Percentiles rank a stretch among this genome's conserved stretches.
Conservation (phyloP, 2,797 vertebrate species). For the Cetoscarus ocellatus region DNA sequence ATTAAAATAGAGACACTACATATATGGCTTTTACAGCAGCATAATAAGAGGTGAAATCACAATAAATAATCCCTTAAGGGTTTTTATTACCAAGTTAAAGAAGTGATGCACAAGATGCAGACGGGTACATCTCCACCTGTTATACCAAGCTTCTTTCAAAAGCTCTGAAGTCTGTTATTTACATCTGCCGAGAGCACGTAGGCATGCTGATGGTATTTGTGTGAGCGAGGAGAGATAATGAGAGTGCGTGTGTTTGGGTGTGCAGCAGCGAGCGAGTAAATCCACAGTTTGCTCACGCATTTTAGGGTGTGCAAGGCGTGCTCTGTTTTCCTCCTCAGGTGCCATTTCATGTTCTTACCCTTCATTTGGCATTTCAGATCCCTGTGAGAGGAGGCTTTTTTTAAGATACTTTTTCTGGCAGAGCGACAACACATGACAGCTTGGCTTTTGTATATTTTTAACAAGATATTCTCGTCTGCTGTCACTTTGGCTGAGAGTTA, state of each 20-base stretch:
- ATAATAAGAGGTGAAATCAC: background rate
- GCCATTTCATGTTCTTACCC: slow-evolving; percentile 57
- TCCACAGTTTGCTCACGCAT: slow-evolving; percentile 75
- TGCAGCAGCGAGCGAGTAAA: slow-evolving; percentile 59
- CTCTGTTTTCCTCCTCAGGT: slow-evolving; percentile 68
- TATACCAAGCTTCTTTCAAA: slow-evolving; percentile 23
- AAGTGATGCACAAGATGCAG: slow-evolving; percentile 22
- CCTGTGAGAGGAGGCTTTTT: slow-evolving; percentile 32
- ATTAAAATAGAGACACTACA: slow-evolving; percentile 1
- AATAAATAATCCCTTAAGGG: slow-evolving; percentile 38
- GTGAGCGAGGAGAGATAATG: slow-evolving; percentile 48
- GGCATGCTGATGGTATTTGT: slow-evolving; percentile 30
- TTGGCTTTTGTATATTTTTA: slow-evolving; percentile 68
- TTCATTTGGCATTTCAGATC: slow-evolving; percentile 59
- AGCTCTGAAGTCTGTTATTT: slow-evolving; percentile 58
- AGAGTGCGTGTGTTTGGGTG: slow-evolving; percentile 35
- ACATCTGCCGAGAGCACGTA: slow-evolving; percentile 45
- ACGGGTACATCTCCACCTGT: slow-evolving; percentile 34
- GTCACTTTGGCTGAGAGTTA: slow-evolving; percentile 60
- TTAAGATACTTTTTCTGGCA: slow-evolving; percentile 11
- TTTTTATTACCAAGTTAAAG: slow-evolving; percentile 26
- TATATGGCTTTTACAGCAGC: background rate
- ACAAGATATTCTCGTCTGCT: slow-evolving; percentile 62
- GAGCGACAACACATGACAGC: slow-evolving; percentile 42
- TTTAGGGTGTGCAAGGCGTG: slow-evolving; percentile 44